phyloP scores from a whole-genome alignment of 2,888 invertebrate species.

The Dynastes maya region DNA sequence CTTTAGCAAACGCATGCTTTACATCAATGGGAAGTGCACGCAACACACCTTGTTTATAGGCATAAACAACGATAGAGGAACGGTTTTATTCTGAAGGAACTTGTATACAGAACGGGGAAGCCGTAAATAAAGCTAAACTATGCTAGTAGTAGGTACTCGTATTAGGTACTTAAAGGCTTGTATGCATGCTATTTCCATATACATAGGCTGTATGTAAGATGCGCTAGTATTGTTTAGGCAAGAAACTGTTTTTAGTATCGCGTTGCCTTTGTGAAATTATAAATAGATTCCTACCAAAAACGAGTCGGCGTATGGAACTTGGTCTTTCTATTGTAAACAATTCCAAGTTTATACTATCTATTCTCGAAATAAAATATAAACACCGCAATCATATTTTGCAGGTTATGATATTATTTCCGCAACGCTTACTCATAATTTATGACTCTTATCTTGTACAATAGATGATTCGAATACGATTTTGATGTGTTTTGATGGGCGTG shows the following conservation, averaged over 20 bases:
- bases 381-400: conserved; percentile 21
- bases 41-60: conserved; percentile 11
- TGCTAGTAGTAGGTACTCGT: not conserved
- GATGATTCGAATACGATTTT: too few species aligned
- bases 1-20: conserved; percentile 25
- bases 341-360: conserved; percentile 26
- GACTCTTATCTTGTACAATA: not conserved
- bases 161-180: not conserved
- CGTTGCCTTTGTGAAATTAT: not conserved
- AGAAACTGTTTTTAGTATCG: conserved; percentile 2
- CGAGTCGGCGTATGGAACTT: not conserved
- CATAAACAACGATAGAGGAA: conserved; percentile 12
- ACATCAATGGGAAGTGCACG: conserved; percentile 17
- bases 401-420: conserved; percentile 11
- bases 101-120: not conserved
- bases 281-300: conserved; percentile 6
- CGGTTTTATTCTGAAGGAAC: too few species aligned
- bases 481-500: too few species aligned
- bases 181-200: not conserved
- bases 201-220: not conserved
- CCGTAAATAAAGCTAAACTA: not conserved
- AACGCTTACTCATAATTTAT: conserved; percentile 4
- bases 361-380: conserved; percentile 31
- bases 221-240: not conserved
- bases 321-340: not conserved